Evolutionary conservation across 2,888 invertebrate genomes (phyloP).

Genomic region (Alloscopus bannaensis): DNA sequence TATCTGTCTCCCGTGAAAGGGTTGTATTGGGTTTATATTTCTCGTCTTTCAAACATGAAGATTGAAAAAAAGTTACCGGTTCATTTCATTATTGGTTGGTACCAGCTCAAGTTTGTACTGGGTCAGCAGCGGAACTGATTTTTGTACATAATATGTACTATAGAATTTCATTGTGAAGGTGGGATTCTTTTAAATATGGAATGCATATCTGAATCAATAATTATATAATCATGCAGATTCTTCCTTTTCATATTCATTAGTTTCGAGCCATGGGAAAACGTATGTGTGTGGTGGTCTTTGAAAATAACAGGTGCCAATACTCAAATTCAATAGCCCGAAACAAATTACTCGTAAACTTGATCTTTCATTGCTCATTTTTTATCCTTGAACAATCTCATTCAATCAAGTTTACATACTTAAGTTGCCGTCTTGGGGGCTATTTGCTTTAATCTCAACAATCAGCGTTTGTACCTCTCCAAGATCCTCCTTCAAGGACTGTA

Average conservation of each 20-base stretch:
- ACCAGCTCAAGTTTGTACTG: too few relatives aligned
- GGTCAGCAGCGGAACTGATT: too few relatives aligned
- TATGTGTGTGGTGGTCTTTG: constrained; percentile 41
- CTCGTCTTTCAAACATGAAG: too few relatives aligned
- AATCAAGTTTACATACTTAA: constrained; percentile 38
- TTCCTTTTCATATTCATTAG: neutral
- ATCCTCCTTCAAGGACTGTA: too few relatives aligned
- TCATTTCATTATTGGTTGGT: too few relatives aligned
- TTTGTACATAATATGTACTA: too few relatives aligned
- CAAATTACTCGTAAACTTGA: constrained; percentile 28
- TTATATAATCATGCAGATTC: constrained; percentile 16
- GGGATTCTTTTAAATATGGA: too few relatives aligned
- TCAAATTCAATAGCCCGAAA: constrained; percentile 47
- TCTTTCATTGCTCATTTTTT: constrained; percentile 45
- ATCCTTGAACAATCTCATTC: constrained; percentile 39
- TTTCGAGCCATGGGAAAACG: constrained; percentile 5
- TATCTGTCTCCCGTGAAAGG: too few relatives aligned
- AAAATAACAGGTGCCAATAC: constrained; percentile 55
- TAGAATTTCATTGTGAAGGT: too few relatives aligned
- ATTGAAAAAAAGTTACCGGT: too few relatives aligned
- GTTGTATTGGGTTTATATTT: too few relatives aligned
- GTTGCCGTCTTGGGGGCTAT: constrained; percentile 34
- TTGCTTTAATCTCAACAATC: neutral
- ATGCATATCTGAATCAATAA: constrained; percentile 17
- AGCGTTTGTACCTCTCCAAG: constrained; percentile 12